Evolutionary conservation across 2,888 invertebrate species (phyloP).

Genomic region (Geotrupes spiniger): DNA sequence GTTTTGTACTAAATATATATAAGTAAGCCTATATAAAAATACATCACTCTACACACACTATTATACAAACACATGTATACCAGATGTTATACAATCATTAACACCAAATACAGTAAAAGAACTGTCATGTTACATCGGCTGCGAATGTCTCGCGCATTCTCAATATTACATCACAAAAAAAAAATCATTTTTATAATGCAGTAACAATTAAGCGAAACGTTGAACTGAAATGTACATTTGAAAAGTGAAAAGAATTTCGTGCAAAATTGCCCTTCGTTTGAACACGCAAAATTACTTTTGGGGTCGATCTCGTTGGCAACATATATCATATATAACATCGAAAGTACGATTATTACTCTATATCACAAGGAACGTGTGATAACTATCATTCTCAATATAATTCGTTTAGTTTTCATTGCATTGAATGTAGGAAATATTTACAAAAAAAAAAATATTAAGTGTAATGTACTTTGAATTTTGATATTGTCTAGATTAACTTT

Average conservation of each 20-base stretch:
- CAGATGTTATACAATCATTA: slow-evolving; percentile 19
- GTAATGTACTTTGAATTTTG: too few species aligned
- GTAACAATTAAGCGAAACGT: too few species aligned
- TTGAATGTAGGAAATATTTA: too few species aligned
- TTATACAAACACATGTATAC: slow-evolving; percentile 35
- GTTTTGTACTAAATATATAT: slow-evolving; percentile 51
- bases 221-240: too few species aligned
- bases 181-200: too few species aligned
- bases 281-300: too few species aligned
- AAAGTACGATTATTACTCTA: slow-evolving; percentile 21
- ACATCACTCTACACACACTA: slow-evolving; percentile 51
- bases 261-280: too few species aligned
- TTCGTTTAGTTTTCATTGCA: slow-evolving; percentile 31
- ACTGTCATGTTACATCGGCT: slow-evolving; percentile 10
- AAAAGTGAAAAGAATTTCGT: too few species aligned
- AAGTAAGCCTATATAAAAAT: slow-evolving; percentile 53
- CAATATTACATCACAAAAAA: too few species aligned
- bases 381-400: slow-evolving; percentile 30
- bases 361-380: slow-evolving; percentile 35
- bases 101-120: slow-evolving; percentile 16
- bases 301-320: background rate
- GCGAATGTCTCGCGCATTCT: background rate
- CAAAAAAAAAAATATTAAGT: too few species aligned
- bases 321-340: slow-evolving; percentile 19
- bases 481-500: too few species aligned